Base-by-base conservation (phyloP, 2,888 invertebrate species). In the Aphidius colemani region DNA sequence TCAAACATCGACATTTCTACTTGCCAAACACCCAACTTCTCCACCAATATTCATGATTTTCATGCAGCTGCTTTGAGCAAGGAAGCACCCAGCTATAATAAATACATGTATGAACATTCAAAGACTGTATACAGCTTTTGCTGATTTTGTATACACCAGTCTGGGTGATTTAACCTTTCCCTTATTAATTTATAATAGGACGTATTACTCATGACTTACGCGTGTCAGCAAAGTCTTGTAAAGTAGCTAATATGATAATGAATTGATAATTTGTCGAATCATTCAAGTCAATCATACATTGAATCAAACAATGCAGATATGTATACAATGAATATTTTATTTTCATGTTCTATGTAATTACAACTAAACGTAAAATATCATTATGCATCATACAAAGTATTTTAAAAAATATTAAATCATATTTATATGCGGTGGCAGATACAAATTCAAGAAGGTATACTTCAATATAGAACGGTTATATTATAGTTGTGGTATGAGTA, bases 121-220 rank as follows among this genome's bases (percentile, higher is more conserved):
- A 46, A 57, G 46, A 45, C 45, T 30, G 40, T 10, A 13, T n/a
- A 6, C 39, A 45, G 40, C n/a, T 57, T 39, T n/a, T 57, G 30
- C 57, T 57, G 46, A 40, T 57, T 46, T 46, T 46, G n/a, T 57
- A 57, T 40, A 57, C 41, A 61, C 61, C 61, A 58, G 64, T 69
- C 73, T 75, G 71, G 70, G 61, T 74, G 75, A 77, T 75, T 74
- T 74, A 74, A 76, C 76, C 76, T 76, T 73, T 68, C 73, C 5
- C 30, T 77, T 78, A 79, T 79, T 79, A 78, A 79, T 78, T 78
- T 75, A 78, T 74, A 76, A 77, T 30, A 30, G 30, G 74, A 53
- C 61, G 51, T 51, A 57, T 57, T 30, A 59, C 53, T 64, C 59
- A 57, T 65, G 64, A 65, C 64, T 65, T 57, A 65, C 58, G 55